These are phyloP conservation scores for Tangara arthus DNA, from an alignment of 2,797 vertebrate genomes.

Conservation along the genomic window DNA sequence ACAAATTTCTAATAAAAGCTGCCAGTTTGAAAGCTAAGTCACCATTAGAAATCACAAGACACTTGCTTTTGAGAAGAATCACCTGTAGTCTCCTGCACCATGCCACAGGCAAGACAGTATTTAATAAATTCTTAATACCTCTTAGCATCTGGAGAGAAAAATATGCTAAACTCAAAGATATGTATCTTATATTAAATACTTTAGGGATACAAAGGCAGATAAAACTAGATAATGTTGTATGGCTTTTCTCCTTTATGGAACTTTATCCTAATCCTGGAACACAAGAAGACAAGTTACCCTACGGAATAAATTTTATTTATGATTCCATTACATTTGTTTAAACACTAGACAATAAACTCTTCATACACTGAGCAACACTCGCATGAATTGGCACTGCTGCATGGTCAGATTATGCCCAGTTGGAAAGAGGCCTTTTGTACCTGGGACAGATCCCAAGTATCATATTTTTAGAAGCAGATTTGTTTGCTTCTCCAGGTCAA, in stretches of 20 bases:
- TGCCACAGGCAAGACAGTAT: background rate
- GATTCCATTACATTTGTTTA: slow-evolving; percentile 23
- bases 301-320: slow-evolving; percentile 5
- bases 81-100: background rate
- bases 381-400: background rate
- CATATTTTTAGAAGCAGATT: slow-evolving; percentile 10
- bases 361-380: background rate
- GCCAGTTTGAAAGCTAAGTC: background rate
- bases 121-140: background rate
- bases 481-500: slow-evolving; percentile 47
- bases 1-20: background rate
- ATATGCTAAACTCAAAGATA: background rate
- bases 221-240: background rate
- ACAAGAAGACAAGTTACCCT: background rate
- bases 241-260: background rate
- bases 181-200: background rate
- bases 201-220: background rate
- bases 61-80: background rate
- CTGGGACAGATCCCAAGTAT: slow-evolving; percentile 29
- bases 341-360: background rate
- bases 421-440: slow-evolving; percentile 32
- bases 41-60: background rate
- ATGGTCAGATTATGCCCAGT: background rate
- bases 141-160: background rate
- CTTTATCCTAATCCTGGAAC: background rate